Evolutionary conservation across 1,140 invertebrate genomes (phyloP), one percentile per base, ranked within the genome.

Genomic region (Phymorhynchus buccinoides): DNA sequence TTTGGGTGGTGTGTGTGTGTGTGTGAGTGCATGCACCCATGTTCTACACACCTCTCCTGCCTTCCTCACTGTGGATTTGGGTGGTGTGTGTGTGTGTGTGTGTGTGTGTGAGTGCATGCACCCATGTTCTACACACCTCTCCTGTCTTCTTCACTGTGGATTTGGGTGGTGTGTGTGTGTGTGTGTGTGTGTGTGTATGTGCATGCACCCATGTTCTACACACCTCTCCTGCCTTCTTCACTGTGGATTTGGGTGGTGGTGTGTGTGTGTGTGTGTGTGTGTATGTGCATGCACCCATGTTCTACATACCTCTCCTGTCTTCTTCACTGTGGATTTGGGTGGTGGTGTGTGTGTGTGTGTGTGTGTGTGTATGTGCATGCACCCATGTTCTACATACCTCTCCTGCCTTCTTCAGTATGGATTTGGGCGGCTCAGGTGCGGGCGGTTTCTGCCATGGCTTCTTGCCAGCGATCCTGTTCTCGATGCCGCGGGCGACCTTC

Each of bases 401-500:
- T 42, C 78, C 86, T 35, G 83, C 82, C 32, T 77, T 73, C 68
- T 89, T 89, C 44, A 88, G 66, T 71, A 89, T 87, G 62, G 87
- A 84, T 81, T 88, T 86, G n/a, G 87, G 86, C 30, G 82, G 81
- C 35, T 77, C 75, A 82, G 84, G 79, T 56, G 85, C 84, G 35
- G 81, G 37, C 35, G 86, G 84, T 79, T 87, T 88, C 73, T 89
- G 87, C 88, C 88, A 89, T 42, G 88, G 86, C 71, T 86, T 89
- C 68, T 89, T 88, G 3, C 87, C 88, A 42, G 84, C 71, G n/a
- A 89, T 87, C 78, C 84, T 86, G 42, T 89, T 87, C 80, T 91
- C 88, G n/a, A 92, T 84, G 39, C 88, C 87, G 37, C 84, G 84
- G 48, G 88, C 89, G 0, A 92, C 89, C 42, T 91, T 85, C 68